Evolutionary conservation across 2,113 vertebrate species (phyloP).

Genomic region (Lamprotornis superbus): DNA sequence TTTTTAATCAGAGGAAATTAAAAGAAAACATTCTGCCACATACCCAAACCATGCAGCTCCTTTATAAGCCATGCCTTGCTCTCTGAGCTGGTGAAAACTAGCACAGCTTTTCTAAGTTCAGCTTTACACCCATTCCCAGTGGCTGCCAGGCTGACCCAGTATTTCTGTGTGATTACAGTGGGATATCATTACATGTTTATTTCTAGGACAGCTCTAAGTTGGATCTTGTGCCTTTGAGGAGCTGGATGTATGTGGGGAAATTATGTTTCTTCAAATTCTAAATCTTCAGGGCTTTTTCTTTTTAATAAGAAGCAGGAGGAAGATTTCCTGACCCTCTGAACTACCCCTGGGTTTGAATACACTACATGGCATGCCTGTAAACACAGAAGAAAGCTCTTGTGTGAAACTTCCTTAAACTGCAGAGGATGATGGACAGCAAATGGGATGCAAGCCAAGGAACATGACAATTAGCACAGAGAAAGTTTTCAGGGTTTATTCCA

Average conservation of each 20-base stretch:
- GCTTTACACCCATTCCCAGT: not conserved
- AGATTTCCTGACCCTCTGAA: slow-evolving; percentile 58
- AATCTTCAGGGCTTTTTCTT: slow-evolving; percentile 21
- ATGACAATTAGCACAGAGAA: slow-evolving; percentile 60
- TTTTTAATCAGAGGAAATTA: not conserved
- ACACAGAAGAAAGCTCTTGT: slow-evolving; percentile 54
- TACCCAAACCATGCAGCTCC: not conserved
- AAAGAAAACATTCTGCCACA: slow-evolving; percentile 5
- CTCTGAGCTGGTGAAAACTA: not conserved
- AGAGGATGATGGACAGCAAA: slow-evolving; percentile 24
- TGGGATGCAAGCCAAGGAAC: slow-evolving; percentile 52
- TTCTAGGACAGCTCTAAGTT: slow-evolving; percentile 43
- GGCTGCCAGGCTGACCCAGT: slow-evolving; percentile 21
- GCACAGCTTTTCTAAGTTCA: not conserved
- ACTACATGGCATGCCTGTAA: slow-evolving; percentile 33
- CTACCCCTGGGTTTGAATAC: slow-evolving; percentile 28
- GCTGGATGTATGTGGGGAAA: not conserved
- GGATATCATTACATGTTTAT: not conserved
- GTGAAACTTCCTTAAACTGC: slow-evolving; percentile 62
- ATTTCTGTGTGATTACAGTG: slow-evolving; percentile 15
- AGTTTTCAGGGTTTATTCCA: slow-evolving; percentile 67
- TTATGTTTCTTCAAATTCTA: slow-evolving; percentile 21
- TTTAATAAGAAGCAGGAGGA: slow-evolving; percentile 34
- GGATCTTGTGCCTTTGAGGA: slow-evolving; percentile 25
- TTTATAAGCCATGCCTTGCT: not conserved